phyloP scores from a whole-genome alignment of 2,888 invertebrate genomes.

The Chymomyza fuscimana region DNA sequence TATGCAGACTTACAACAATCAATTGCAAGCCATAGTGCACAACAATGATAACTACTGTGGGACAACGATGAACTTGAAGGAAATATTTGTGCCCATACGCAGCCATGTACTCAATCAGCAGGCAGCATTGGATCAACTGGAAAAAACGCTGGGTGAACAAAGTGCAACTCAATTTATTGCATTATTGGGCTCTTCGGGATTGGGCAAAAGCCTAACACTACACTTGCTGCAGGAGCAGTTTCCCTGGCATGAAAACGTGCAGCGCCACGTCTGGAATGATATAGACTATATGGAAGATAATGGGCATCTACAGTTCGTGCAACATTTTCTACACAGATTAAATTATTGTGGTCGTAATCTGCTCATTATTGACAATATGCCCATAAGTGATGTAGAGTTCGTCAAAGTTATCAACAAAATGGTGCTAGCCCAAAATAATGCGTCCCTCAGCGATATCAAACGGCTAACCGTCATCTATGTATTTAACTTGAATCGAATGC shows the following conservation, averaged over 20 bases:
- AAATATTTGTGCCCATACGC: slow-evolving; percentile 50
- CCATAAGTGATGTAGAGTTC: slow-evolving; percentile 48
- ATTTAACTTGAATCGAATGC: slow-evolving; percentile 66
- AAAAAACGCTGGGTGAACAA: slow-evolving; percentile 52
- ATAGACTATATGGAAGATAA: slow-evolving; percentile 10
- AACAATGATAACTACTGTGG: slow-evolving; percentile 72
- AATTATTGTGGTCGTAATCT: slow-evolving; percentile 76
- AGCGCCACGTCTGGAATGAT: slow-evolving; percentile 66
- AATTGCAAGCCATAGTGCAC: slow-evolving; percentile 71
- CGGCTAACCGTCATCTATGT: slow-evolving; percentile 69
- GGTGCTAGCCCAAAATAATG: slow-evolving; percentile 2
- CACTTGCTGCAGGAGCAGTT: slow-evolving; percentile 61
- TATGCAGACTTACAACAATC: slow-evolving; percentile 49
- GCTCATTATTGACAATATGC: slow-evolving; percentile 75
- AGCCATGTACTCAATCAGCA: slow-evolving; percentile 57
- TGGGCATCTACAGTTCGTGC: slow-evolving; percentile 38
- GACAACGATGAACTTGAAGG: slow-evolving; percentile 35
- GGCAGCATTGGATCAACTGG: slow-evolving; percentile 58
- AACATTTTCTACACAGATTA: slow-evolving; percentile 46
- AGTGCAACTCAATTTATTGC: slow-evolving; percentile 62
- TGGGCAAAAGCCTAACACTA: slow-evolving; percentile 75
- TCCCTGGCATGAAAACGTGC: slow-evolving; percentile 76
- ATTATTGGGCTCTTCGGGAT: slow-evolving; percentile 70
- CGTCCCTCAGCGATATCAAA: slow-evolving; percentile 22
- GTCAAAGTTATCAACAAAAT: slow-evolving; percentile 57